phyloP scores from a whole-genome alignment of 1,140 invertebrate genomes.

The Andrena cerasifolii region DNA sequence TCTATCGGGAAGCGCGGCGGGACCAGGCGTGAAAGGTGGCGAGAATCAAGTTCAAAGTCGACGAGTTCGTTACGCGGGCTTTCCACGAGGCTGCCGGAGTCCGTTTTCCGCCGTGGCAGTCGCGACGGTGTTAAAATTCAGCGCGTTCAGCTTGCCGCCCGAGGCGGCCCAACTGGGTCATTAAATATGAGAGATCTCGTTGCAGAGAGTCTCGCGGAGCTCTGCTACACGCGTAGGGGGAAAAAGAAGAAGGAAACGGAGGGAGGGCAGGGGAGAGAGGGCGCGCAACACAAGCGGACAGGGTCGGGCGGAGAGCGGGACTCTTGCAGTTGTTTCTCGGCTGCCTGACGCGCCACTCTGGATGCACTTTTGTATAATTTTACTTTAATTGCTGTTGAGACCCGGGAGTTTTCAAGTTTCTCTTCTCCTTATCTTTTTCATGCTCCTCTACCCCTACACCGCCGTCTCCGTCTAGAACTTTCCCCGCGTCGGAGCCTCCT shows the following conservation, averaged over 20 bases:
- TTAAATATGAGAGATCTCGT: constrained; percentile 77
- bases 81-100: constrained; percentile 43
- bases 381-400: constrained; percentile 77
- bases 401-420: constrained; percentile 70
- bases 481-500: constrained; percentile 5
- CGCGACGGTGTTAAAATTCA: constrained; percentile 73
- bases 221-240: constrained; percentile 27
- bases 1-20: too few species aligned
- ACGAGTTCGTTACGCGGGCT: constrained; percentile 50
- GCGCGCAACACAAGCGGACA: constrained; percentile 18
- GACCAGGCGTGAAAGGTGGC: not conserved
- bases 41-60: constrained; percentile 50
- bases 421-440: constrained; percentile 54
- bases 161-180: constrained; percentile 71
- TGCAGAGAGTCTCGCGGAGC: constrained; percentile 50
- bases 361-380: constrained; percentile 77
- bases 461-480: not conserved
- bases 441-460: not conserved
- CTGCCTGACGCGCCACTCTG: constrained; percentile 61
- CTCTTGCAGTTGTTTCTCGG: constrained; percentile 64
- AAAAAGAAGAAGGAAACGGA: not conserved
- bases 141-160: constrained; percentile 68
- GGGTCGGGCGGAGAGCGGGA: constrained; percentile 22
- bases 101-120: constrained; percentile 50
- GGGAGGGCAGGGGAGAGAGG: not conserved